Evolutionary conservation across 1,140 invertebrate genomes (phyloP), one percentile per base, ranked within the genome.

Genomic region (Aethina tumida): DNA sequence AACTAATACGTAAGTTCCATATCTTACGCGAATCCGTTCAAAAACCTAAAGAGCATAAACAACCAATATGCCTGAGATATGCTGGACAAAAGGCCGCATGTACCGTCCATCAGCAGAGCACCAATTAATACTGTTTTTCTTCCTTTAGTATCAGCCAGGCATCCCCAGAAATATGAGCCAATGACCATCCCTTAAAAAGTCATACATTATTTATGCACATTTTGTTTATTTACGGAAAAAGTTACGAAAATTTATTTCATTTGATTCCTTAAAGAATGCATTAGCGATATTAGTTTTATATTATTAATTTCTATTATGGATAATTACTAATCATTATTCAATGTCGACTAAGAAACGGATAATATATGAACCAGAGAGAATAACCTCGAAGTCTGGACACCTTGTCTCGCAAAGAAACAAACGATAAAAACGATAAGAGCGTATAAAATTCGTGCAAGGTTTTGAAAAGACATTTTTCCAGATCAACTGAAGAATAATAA

Each of bases 131-230:
- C 79, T 5, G 75, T 58, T 55, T 81, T 77, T 15, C 87, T 71
- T 0, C 87, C 87, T 49, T 79, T 77, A 0, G 79, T 81, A 60
- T 91, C 87, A 43, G 85, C 85, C 49, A 90, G 65, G 45, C 79
- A 85, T 19, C 86, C 86, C 85, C 85, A 90, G 59, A 89, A 78
- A 64, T 87, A 88, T n/a, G 84, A 87, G 10, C 86, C 85, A 41
- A 88, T 65, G 38, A 90, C 76, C 86, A 91, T 90, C 43, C 87
- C 86, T 85, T 48, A 15, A 43, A 45, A 14, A 35, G 18, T 14
- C 4, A 28, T 28, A 10, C n/a, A 10, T 28, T 5, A 7, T 22
- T 22, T 22, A 6, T 6, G 6, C 21, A 7, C 21, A 25, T 33
- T 19, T 9, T 12, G 16, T 12, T 9, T 33, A 33, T 19, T 33